phyloP scores from a whole-genome alignment of 2,888 invertebrate genomes.

The Aphrophora alni region DNA sequence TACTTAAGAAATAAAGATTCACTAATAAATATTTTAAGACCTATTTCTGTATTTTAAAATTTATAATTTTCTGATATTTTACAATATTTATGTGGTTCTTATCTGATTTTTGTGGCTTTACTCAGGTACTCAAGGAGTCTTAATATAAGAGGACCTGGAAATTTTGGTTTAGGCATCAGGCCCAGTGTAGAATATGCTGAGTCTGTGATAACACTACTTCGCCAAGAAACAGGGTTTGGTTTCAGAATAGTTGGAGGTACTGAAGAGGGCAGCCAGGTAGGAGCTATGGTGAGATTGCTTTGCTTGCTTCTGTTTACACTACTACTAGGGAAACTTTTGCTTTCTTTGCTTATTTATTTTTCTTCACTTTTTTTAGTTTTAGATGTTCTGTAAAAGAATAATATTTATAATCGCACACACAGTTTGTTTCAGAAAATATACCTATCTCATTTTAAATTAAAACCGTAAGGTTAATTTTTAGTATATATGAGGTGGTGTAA shows the following conservation, averaged over 20 bases:
- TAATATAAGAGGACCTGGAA: not conserved
- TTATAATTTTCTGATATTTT: too few relatives aligned
- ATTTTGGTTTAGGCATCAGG: conserved; percentile 42
- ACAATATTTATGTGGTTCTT: too few relatives aligned
- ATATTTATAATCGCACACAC: too few relatives aligned
- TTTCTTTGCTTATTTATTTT: conserved; percentile 32
- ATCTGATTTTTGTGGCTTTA: too few relatives aligned
- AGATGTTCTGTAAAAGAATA: conserved; percentile 2
- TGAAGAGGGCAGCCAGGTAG: conserved; percentile 93
- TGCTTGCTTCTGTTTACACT: conserved; percentile 7
- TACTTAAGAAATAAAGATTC: too few relatives aligned
- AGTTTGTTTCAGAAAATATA: too few relatives aligned
- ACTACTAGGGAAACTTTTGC: not conserved
- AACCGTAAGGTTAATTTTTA: too few relatives aligned
- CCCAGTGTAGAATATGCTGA: conserved; percentile 63
- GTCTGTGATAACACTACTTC: conserved; percentile 79
- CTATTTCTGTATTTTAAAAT: too few relatives aligned
- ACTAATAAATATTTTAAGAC: too few relatives aligned
- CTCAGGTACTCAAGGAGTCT: not conserved
- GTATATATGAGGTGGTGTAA: too few relatives aligned
- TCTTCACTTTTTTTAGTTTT: conserved; percentile 14
- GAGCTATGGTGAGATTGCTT: conserved; percentile 37
- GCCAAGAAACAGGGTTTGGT: conserved; percentile 95
- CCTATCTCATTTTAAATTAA: too few relatives aligned
- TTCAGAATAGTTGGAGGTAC: conserved; percentile 98